Percentiles rank a stretch among this genome's conserved stretches.
These are phyloP conservation scores for Rhinoptilus africanus DNA, from an alignment of 2,113 vertebrate species.

Conservation along the genomic window DNA sequence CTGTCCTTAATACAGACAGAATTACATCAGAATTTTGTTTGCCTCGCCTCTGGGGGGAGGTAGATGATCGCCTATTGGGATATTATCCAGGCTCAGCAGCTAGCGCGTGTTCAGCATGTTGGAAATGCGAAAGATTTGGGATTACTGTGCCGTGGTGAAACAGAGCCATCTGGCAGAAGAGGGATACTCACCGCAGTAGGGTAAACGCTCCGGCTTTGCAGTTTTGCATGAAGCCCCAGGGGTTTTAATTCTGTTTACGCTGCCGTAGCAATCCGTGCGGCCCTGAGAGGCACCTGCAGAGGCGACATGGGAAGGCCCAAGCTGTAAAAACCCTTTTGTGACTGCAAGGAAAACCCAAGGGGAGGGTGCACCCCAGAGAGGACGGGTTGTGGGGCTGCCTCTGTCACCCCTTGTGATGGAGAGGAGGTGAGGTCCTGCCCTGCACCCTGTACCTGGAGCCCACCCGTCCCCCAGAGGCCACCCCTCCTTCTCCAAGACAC, in stretches of 20 bases:
- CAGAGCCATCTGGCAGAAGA: neutral
- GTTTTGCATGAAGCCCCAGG: slow-evolving; percentile 64
- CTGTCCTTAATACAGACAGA: neutral
- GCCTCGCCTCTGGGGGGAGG: neutral
- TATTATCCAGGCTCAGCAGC: neutral
- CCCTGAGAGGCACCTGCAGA: slow-evolving; percentile 22
- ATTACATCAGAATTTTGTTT: neutral
- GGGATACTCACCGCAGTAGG: slow-evolving; percentile 50
- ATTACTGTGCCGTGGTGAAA: neutral
- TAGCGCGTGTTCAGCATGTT: neutral
- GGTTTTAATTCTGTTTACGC: slow-evolving; percentile 64
- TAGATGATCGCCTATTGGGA: neutral
- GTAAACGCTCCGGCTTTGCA: slow-evolving; percentile 43
- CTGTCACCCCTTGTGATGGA: neutral
- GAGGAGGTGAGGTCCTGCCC: neutral
- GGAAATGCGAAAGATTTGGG: neutral
- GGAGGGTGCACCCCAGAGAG: neutral
- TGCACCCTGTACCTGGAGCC: neutral
- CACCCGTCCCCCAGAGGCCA: neutral
- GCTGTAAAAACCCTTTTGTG: neutral
- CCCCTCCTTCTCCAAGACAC: neutral
- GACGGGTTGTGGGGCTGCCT: neutral
- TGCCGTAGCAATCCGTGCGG: slow-evolving; percentile 44
- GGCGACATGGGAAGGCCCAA: neutral
- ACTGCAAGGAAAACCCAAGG: neutral